Evolutionary conservation across 2,888 invertebrate genomes (phyloP), one percentile per base, ranked within the genome.

Genomic region (Rotaria macrura): DNA sequence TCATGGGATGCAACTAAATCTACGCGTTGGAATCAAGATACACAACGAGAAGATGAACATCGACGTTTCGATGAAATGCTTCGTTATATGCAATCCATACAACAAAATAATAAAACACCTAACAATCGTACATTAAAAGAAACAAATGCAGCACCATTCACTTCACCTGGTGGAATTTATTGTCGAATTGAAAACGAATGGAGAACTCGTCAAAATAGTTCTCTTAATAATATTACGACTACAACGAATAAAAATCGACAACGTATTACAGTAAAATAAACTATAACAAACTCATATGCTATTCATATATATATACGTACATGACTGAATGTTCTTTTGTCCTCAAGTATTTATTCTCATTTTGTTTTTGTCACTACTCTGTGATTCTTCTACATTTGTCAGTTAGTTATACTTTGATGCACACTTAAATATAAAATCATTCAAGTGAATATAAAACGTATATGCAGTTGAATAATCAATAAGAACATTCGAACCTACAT

Each of bases 11-110:
- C 89, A 9, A 89, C 89, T 20, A 88, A 90, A 40, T 90, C 91
- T 6, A 89, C 90, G 88, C 87, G 91, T 47, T 90, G 89, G 87
- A 91, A 91, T 87, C 91, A 91, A 86, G 91, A 91, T 88, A 89
- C 90, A 3, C 91, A 91, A 88, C 88, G 91, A 87, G 90, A 91
- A 86, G 91, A 91, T 88, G 91, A 90, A 90, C 49, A 84, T 12
- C 84, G 79, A 25, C 72, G 86, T 52, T 84, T 84, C 14, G 84
- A 84, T 52, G 86, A 84, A 54, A 86, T 86, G 43, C 74, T 83
- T 65, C 43, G 57, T 84, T 83, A 84, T 52, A 49, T 85, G 34
- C 74, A 79, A 43, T 43, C 38, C 2, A 34, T 34, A 29, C 40
- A 79, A 43, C 74, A 79, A 25, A 43, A 17, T 7, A 43, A 20